Conservation (phyloP, 2,888 invertebrate genomes). For the Eremobia ochroleuca region DNA sequence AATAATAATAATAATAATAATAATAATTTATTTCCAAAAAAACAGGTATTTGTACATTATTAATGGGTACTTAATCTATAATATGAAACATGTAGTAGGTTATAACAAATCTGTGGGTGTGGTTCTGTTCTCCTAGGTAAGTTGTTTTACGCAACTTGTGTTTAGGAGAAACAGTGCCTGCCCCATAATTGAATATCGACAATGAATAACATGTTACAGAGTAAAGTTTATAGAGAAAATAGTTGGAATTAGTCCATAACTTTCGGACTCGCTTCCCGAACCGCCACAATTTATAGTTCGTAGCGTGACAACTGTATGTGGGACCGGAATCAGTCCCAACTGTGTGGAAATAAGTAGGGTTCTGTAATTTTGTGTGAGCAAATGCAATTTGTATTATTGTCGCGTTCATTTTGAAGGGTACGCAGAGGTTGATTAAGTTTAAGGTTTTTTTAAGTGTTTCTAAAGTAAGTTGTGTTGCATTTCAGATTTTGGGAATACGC, state of each 20-base stretch:
- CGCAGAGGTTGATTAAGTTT: background rate
- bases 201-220: too few relatives aligned
- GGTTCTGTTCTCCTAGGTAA: too few relatives aligned
- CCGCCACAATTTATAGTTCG: conserved; percentile 33
- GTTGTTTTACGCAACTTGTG: too few relatives aligned
- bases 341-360: conserved; percentile 46
- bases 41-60: too few relatives aligned
- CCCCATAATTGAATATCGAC: too few relatives aligned
- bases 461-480: background rate
- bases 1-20: too few relatives aligned
- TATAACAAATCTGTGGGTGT: too few relatives aligned
- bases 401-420: background rate
- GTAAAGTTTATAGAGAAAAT: too few relatives aligned
- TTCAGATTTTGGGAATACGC: background rate
- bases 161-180: too few relatives aligned
- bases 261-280: conserved; percentile 34
- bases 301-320: conserved; percentile 50
- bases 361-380: conserved; percentile 20
- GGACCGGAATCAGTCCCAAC: conserved; percentile 36
- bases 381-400: conserved; percentile 36
- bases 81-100: too few relatives aligned
- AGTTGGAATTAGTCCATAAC: conserved; percentile 42
- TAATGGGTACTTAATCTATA: too few relatives aligned
- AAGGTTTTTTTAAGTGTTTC: background rate
- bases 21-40: too few relatives aligned